Evolutionary conservation across 1,140 invertebrate species (phyloP).

Genomic region (Aphaenogaster ashmeadi): DNA sequence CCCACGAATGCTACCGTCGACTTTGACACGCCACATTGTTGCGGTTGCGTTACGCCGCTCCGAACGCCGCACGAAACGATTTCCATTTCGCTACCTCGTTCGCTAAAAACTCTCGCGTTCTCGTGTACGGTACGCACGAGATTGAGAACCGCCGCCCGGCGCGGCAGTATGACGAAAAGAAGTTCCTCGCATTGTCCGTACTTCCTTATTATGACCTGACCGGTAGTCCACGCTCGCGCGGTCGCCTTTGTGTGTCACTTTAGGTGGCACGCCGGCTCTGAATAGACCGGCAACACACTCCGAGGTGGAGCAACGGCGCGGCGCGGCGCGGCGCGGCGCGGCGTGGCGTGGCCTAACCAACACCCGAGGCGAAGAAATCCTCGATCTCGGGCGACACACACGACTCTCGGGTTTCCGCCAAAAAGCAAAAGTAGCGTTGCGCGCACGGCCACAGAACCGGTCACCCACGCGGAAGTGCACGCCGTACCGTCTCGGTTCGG

Average conservation of each 20-base stretch:
- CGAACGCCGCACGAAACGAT: slow-evolving; percentile 19
- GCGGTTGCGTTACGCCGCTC: neutral
- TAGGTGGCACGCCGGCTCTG: slow-evolving; percentile 68
- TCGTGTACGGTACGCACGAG: neutral
- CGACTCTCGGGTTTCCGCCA: slow-evolving; percentile 55
- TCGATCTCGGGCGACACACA: neutral
- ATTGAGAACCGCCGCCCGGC: slow-evolving; percentile 66
- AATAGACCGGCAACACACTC: slow-evolving; percentile 66
- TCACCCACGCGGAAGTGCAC: slow-evolving; percentile 72
- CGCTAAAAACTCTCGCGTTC: slow-evolving; percentile 26
- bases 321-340: slow-evolving; percentile 50
- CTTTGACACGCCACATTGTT: slow-evolving; percentile 24
- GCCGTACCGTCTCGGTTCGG: slow-evolving; percentile 67
- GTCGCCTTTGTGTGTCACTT: slow-evolving; percentile 76
- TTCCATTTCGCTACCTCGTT: slow-evolving; percentile 2
- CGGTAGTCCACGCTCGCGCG: slow-evolving; percentile 70
- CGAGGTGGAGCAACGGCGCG: slow-evolving; percentile 46
- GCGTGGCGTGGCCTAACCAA: neutral
- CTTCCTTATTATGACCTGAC: slow-evolving; percentile 76
- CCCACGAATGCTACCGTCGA: slow-evolving; percentile 21
- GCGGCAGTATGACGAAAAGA: slow-evolving; percentile 58
- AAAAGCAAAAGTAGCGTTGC: slow-evolving; percentile 38
- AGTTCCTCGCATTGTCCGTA: slow-evolving; percentile 73
- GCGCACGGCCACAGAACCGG: slow-evolving; percentile 29
- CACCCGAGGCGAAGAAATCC: slow-evolving; percentile 31